Percentiles rank a stretch among this genome's conserved stretches.
Evolutionary conservation across 2,888 invertebrate genomes (phyloP).

Genomic region (Amblyteles armatorius): DNA sequence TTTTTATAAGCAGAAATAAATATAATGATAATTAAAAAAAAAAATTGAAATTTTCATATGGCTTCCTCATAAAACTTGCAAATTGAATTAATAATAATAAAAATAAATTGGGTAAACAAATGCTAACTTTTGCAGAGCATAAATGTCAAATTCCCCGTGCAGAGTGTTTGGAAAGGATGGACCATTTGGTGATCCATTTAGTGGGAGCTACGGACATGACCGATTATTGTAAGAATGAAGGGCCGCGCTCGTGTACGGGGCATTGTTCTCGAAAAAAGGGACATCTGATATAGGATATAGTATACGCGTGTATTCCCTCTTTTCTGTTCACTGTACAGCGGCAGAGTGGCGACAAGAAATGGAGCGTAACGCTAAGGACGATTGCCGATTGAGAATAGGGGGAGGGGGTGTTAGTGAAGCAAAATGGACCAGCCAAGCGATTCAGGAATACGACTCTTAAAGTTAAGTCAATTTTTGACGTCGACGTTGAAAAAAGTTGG

Average conservation of each 20-base stretch:
- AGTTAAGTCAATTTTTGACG: too few relatives aligned
- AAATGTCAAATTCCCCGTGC: neutral
- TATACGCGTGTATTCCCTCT: constrained; percentile 44
- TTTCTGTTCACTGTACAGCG: constrained; percentile 6
- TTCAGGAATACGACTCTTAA: too few relatives aligned
- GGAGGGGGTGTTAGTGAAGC: too few relatives aligned
- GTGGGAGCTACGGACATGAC: neutral
- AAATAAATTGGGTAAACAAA: too few relatives aligned
- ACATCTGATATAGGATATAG: constrained; percentile 76
- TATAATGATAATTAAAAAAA: too few relatives aligned
- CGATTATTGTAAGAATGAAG: neutral
- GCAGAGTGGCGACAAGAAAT: constrained; percentile 73
- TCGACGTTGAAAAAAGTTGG: too few relatives aligned
- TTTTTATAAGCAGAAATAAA: too few relatives aligned
- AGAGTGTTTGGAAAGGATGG: neutral
- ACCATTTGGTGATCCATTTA: neutral
- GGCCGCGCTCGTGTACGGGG: neutral
- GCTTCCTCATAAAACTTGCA: too few relatives aligned
- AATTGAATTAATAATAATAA: too few relatives aligned
- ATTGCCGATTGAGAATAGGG: constrained; percentile 63
- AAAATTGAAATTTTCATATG: too few relatives aligned
- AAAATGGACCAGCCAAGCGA: too few relatives aligned
- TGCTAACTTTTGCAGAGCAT: too few relatives aligned
- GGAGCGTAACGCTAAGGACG: constrained; percentile 75
- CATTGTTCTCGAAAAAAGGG: constrained; percentile 58